Conservation (phyloP, 2,888 invertebrate genomes). For the Pimpla rufipes region DNA sequence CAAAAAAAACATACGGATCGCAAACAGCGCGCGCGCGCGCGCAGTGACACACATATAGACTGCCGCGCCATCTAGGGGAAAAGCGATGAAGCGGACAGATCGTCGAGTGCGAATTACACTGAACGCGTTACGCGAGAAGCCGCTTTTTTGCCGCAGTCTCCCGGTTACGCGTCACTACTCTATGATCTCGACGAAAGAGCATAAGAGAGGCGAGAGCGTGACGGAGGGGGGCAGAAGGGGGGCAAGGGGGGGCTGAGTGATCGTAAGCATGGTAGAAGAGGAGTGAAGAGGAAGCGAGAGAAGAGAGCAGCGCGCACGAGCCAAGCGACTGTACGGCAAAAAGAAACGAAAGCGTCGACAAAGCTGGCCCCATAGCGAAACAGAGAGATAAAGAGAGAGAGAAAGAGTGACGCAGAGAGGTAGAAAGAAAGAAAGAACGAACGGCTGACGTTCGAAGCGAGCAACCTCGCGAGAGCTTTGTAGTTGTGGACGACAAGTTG, state of each 20-base stretch:
- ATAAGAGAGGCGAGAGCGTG: slow-evolving; percentile 66
- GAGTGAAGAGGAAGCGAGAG: slow-evolving; percentile 54
- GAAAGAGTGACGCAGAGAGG: slow-evolving; percentile 25
- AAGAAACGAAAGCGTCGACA: slow-evolving; percentile 61
- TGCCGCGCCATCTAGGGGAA: neutral
- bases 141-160: slow-evolving; percentile 35
- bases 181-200: slow-evolving; percentile 71
- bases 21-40: neutral
- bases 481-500: slow-evolving; percentile 76
- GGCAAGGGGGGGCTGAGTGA: slow-evolving; percentile 34
- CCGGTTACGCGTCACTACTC: slow-evolving; percentile 70
- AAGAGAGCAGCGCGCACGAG: slow-evolving; percentile 63
- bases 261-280: slow-evolving; percentile 26
- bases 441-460: slow-evolving; percentile 64
- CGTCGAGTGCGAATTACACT: slow-evolving; percentile 44
- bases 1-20: neutral
- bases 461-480: slow-evolving; percentile 74
- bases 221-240: slow-evolving; percentile 37
- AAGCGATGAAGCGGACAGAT: slow-evolving; percentile 30
- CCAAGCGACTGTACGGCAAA: slow-evolving; percentile 10
- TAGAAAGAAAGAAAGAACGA: slow-evolving; percentile 9
- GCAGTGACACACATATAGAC: neutral
- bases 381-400: slow-evolving; percentile 12
- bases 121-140: slow-evolving; percentile 25
- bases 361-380: slow-evolving; percentile 32